These are phyloP conservation scores for Orycteropus afer DNA, from an alignment of 2,113 vertebrate genomes.

Conservation along the genomic window DNA sequence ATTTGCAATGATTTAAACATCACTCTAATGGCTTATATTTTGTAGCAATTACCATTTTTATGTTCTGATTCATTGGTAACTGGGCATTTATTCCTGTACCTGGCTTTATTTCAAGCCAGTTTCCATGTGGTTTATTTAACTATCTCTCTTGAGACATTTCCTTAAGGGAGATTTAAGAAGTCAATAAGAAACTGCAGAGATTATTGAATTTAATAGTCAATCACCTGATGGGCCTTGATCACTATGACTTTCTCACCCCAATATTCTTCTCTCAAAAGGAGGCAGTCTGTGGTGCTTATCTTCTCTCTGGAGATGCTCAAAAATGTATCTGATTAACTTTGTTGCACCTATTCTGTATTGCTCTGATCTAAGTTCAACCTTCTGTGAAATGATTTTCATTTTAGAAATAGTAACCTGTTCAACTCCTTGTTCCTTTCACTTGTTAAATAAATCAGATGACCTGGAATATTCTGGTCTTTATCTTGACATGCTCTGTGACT, in stretches of 20 bases:
- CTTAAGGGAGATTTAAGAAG: constrained; percentile 73
- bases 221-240: constrained; percentile 59
- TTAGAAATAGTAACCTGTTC: constrained; percentile 52
- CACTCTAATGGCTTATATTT: neutral
- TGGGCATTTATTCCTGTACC: constrained; percentile 5
- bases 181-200: constrained; percentile 61
- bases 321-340: constrained; percentile 65
- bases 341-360: constrained; percentile 47
- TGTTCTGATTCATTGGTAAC: constrained; percentile 33
- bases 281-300: constrained; percentile 44
- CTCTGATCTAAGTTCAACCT: constrained; percentile 44
- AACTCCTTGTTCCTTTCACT: constrained; percentile 12
- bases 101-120: constrained; percentile 49
- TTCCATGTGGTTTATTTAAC: constrained; percentile 59
- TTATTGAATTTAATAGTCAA: constrained; percentile 74
- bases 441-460: constrained; percentile 42
- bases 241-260: constrained; percentile 70
- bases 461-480: neutral
- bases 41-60: neutral
- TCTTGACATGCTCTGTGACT: neutral
- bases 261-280: constrained; percentile 59
- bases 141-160: constrained; percentile 60
- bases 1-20: neutral
- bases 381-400: constrained; percentile 68
- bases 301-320: constrained; percentile 3